Evolutionary conservation across 2,797 vertebrate genomes (phyloP), one percentile per base, ranked within the genome.

Genomic region (Channa striata): DNA sequence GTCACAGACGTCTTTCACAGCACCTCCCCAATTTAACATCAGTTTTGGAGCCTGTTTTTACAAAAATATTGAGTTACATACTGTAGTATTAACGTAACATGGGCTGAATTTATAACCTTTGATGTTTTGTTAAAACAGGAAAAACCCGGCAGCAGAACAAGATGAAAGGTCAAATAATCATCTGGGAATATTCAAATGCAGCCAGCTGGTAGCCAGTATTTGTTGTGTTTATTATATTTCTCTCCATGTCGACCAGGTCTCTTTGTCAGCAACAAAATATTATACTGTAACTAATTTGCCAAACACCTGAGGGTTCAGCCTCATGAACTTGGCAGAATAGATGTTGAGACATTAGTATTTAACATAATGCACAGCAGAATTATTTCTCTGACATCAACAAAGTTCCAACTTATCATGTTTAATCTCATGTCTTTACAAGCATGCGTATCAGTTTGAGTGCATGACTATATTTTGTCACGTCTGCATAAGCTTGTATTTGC

Each of bases 361-460:
- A 7, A 33, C 13, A 56, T 16, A 48, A 36, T 1, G 14, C 60
- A 54, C 16, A 57, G 30, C 44, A 8, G 47, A 37, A 12, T 20
- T 56, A 48, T 6, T 40, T 36, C 19, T 40, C 61, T 34, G 14
- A 33, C 17, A 57, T 57, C n/a, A 21, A 16, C 4, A 40, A 34
- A 39, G 9, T 23, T 49, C 0, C 23, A 51, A 33, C 44, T 72
- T 43, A 60, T 74, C 49, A 14, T 37, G 12, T 20, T 5, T 6
- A 43, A 39, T 68, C 52, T 75, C 19, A 3, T 64, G 42, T 68
- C 20, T 52, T 62, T 40, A 74, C 66, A 59, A 14, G 53, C 21
- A 47, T 36, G 16, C 23, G 14, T 13, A 23, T 11, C 33, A 36
- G 34, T 63, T 30, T 67, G 19, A 8, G 14, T 40, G 14, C 2